Evolutionary conservation across 1,140 invertebrate species (phyloP).

Genomic region (Nephila pilipes): DNA sequence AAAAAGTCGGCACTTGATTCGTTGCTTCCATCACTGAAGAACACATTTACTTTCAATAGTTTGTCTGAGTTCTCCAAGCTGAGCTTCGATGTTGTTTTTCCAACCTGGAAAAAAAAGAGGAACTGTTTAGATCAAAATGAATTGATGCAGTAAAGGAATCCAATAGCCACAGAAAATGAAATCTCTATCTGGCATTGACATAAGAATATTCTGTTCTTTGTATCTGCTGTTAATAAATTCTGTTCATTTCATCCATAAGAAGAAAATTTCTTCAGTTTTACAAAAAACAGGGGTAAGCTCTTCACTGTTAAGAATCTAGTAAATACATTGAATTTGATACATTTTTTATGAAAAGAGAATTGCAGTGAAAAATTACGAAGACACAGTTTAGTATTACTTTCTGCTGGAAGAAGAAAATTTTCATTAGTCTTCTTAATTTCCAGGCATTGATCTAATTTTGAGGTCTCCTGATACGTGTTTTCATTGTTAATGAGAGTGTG

Average conservation of each 20-base stretch:
- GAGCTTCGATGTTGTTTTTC: slow-evolving; percentile 96
- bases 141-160: not conserved
- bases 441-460: no score
- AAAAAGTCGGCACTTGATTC: slow-evolving; percentile 73
- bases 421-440: no score
- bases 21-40: slow-evolving; percentile 77
- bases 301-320: not conserved
- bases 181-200: not conserved
- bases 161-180: not conserved
- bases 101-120: slow-evolving; percentile 85
- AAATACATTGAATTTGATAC: not conserved
- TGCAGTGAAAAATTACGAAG: no score
- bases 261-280: not conserved
- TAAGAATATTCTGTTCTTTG: not conserved
- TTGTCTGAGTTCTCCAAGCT: slow-evolving; percentile 95
- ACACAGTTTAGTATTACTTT: no score
- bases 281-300: not conserved
- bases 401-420: no score
- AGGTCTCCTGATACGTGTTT: no score
- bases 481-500: no score
- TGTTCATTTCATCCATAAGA: not conserved
- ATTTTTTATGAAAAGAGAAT: not conserved
- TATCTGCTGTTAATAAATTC: not conserved
- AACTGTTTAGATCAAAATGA: not conserved
- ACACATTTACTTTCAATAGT: slow-evolving; percentile 94